A percentile compares a stretch with the other conserved stretches of the same genome.
phyloP scores from a whole-genome alignment of 1,140 invertebrate genomes.

The Ostrea denselamellosa region DNA sequence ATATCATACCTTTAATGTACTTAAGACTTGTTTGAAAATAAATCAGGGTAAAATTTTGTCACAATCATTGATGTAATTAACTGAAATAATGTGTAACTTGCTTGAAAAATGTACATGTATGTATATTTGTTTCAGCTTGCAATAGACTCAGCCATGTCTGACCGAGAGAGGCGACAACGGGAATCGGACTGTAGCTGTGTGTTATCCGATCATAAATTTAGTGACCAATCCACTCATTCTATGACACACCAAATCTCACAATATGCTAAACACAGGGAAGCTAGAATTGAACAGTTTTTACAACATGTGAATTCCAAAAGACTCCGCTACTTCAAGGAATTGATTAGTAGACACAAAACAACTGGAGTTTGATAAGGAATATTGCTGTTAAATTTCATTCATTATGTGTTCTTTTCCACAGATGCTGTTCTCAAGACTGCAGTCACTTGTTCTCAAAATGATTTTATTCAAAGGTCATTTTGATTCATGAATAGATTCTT shows the following conservation, averaged over 20 bases:
- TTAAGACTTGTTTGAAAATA: too few species aligned
- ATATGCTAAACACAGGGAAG: slow-evolving; percentile 60
- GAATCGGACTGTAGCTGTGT: slow-evolving; percentile 67
- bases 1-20: too few species aligned
- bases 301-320: slow-evolving; percentile 63
- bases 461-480: too few species aligned
- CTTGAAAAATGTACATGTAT: not conserved
- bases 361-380: not conserved
- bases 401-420: too few species aligned
- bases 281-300: slow-evolving; percentile 67
- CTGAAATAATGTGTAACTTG: not conserved
- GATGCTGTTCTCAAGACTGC: too few species aligned
- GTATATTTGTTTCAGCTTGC: slow-evolving; percentile 64
- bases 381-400: not conserved
- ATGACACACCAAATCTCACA: slow-evolving; percentile 53
- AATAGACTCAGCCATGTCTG: slow-evolving; percentile 61
- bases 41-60: too few species aligned
- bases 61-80: too few species aligned
- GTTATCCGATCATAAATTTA: not conserved
- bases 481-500: too few species aligned
- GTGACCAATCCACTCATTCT: not conserved
- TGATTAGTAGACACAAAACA: not conserved
- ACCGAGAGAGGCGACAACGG: slow-evolving; percentile 60
- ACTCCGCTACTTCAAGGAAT: not conserved
- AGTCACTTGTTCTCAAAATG: too few species aligned